Evolutionary conservation across 1,140 invertebrate genomes (phyloP), one percentile per base, ranked within the genome.

Genomic region (Pseudomyrmex cubaensis): DNA sequence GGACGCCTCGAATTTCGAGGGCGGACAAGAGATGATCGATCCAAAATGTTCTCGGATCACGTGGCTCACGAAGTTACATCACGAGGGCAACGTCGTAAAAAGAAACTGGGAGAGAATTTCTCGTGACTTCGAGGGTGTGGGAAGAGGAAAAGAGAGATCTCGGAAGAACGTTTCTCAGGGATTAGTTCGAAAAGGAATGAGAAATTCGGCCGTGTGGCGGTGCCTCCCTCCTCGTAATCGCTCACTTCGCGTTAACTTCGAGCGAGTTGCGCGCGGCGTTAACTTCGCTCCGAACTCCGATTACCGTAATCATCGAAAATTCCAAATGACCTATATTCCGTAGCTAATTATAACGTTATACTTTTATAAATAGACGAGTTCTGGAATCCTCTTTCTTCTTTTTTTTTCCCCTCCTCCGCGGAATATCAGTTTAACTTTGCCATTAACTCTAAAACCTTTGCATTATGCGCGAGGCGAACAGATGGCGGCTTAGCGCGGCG

Each of bases 1-100:
- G 52, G 72, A 59, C 73, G 84, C 85, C 87, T 57, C 86, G 86
- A 90, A 91, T 91, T 90, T 86, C 83, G 70, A 89, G 70, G 44
- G 20, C 35, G 20, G 20, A 61, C 12, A 13, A 15, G 48, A 12
- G 12, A 35, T 74, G 80, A 83, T 89, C 87, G 87, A 88, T 87
- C 87, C 56, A 57, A 46, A 52, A 69, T 56, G 35, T 44, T 66
- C 87, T 75, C 52, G 54, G 82, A 72, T 87, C 57, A 56, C 74
- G 52, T 64, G 22, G 54, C 69, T 20, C 54, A 35, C 44, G 13
- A 17, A 12, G 13, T 56, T 44, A 64, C 22, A 48, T 57, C 25
- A 35, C 82, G 44, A 76, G 17, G 63, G 20, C 48, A 15, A 56
- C 69, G 44, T 8, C n/a, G 48, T 56, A 57, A 72, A 78, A 73